These are phyloP conservation scores for Furcifer pardalis DNA, from an alignment of 2,797 vertebrate genomes.

Conservation along the genomic window DNA sequence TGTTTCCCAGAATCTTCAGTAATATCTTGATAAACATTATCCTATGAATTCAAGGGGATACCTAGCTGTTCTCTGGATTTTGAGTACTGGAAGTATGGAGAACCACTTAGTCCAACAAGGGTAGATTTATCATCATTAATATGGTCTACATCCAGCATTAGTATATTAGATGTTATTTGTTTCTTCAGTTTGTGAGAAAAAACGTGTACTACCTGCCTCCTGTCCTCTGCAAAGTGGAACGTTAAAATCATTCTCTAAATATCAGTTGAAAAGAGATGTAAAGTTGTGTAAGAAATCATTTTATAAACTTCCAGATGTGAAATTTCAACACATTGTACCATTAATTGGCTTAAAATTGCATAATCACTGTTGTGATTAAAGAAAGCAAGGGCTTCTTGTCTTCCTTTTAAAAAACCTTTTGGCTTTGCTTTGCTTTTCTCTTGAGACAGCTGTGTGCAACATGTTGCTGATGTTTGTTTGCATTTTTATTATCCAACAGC, in stretches of 20 bases:
- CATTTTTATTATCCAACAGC: constrained; percentile 67
- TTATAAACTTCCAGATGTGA: constrained; percentile 71
- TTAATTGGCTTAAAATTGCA: constrained; percentile 79
- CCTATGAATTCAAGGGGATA: background rate
- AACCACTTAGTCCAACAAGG: background rate
- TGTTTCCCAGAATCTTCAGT: background rate
- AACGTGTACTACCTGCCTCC: background rate
- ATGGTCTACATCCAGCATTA: background rate
- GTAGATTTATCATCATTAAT: background rate
- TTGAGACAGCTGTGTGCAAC: constrained; percentile 85
- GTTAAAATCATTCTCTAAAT: background rate
- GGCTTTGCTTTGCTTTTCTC: constrained; percentile 78
- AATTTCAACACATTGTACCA: constrained; percentile 74
- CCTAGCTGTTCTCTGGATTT: background rate
- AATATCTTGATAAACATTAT: background rate
- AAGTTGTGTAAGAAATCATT: constrained; percentile 69
- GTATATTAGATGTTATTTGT: background rate
- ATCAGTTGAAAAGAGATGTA: constrained; percentile 11
- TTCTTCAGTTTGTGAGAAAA: background rate
- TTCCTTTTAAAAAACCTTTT: constrained; percentile 74
- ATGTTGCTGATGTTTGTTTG: constrained; percentile 84
- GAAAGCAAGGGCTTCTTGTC: constrained; percentile 59
- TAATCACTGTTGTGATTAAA: constrained; percentile 81
- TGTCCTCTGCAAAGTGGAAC: background rate
- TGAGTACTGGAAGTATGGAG: background rate